phyloP scores from a whole-genome alignment of 2,888 invertebrate species.

The Rhaphigaster nebulosa region DNA sequence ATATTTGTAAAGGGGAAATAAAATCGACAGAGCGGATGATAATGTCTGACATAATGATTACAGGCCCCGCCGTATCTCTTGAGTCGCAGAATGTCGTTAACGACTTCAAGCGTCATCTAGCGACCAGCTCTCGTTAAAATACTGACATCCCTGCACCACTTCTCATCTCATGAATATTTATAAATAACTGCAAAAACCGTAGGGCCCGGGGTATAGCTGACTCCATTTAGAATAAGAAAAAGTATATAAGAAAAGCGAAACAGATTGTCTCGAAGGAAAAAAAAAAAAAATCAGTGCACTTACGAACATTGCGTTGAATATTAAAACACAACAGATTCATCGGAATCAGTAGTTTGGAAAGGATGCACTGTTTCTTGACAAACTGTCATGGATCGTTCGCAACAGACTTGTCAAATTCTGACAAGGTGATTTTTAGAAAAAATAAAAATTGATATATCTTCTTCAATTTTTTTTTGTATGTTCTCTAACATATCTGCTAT shows the following conservation, averaged over 20 bases:
- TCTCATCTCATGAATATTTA: slow-evolving; percentile 1
- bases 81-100: neutral
- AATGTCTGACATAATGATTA: neutral
- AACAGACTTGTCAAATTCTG: no score
- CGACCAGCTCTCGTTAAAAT: slow-evolving; percentile 41
- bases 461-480: no score
- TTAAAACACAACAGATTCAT: neutral
- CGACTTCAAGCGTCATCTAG: slow-evolving; percentile 44
- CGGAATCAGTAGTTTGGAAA: no score
- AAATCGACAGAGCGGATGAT: slow-evolving; percentile 16
- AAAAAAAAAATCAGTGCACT: neutral
- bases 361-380: no score
- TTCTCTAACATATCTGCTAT: no score
- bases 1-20: neutral
- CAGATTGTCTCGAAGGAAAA: neutral
- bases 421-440: no score
- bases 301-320: neutral
- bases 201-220: neutral
- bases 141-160: slow-evolving; percentile 18
- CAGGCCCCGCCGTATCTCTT: neutral
- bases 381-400: no score
- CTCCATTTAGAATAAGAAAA: neutral
- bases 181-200: slow-evolving; percentile 14
- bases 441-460: no score
- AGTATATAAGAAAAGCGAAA: neutral